Percentiles rank a stretch among this genome's conserved stretches.
These are phyloP conservation scores for Dipus sagitta DNA, from an alignment of 2,797 vertebrate species.

Conservation along the genomic window DNA sequence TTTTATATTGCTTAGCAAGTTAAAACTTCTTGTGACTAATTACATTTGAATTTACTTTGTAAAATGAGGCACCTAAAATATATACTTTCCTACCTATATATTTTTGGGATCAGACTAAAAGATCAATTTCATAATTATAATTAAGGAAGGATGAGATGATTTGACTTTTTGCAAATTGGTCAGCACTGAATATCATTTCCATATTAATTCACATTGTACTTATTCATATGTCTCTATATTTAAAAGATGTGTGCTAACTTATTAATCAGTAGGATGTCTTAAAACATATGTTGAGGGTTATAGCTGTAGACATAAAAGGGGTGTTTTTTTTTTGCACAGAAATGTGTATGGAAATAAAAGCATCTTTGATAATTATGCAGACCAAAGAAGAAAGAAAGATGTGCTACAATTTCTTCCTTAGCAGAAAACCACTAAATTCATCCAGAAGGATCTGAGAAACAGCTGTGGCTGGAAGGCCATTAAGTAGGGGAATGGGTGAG, in stretches of 20 bases:
- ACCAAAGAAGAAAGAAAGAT: not conserved
- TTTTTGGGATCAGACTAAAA: not conserved
- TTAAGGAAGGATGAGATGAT: not conserved
- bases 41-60: not conserved
- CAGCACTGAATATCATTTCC: not conserved
- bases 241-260: not conserved
- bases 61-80: not conserved
- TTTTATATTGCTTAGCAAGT: slow-evolving; percentile 2
- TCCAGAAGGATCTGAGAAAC: not conserved
- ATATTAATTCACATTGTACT: not conserved
- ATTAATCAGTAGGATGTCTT: not conserved
- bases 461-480: rapidly evolving
- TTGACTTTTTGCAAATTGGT: not conserved
- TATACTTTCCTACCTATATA: not conserved
- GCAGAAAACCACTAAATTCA: rapidly evolving
- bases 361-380: not conserved
- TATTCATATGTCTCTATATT: not conserved
- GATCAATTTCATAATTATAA: not conserved
- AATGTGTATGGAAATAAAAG: not conserved
- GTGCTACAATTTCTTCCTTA: rapidly evolving
- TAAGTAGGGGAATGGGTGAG: rapidly evolving
- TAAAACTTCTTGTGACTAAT: not conserved
- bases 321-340: not conserved
- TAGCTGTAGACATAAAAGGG: not conserved
- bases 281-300: not conserved